These are phyloP conservation scores for Notamacropus eugenii DNA, from an alignment of 2,797 vertebrate genomes.

Conservation along the genomic window DNA sequence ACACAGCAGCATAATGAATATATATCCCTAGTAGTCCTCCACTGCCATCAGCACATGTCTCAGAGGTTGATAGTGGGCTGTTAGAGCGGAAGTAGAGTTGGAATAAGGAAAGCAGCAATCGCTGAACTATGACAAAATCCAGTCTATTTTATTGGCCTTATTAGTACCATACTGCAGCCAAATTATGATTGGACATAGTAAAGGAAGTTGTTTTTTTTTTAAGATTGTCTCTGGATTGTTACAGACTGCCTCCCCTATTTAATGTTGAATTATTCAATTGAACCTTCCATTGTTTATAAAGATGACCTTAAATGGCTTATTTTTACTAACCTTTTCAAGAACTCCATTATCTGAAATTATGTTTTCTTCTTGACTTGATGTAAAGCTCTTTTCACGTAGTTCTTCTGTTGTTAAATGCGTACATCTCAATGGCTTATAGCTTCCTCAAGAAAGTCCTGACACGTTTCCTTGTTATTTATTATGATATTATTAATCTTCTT, in stretches of 20 bases:
- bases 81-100: neutral
- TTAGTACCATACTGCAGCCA: neutral
- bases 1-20: neutral
- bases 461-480: neutral
- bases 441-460: neutral
- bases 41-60: neutral
- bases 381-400: constrained; percentile 24
- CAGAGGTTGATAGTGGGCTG: neutral
- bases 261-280: neutral
- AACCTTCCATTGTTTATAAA: constrained; percentile 16
- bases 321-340: constrained; percentile 36
- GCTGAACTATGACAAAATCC: neutral
- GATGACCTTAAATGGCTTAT: neutral
- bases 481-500: constrained; percentile 10
- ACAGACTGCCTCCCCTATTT: constrained; percentile 17
- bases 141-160: neutral
- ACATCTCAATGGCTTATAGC: neutral
- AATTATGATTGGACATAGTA: neutral
- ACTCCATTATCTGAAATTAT: neutral
- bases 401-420: neutral
- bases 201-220: constrained; percentile 31
- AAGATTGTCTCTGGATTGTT: constrained; percentile 15
- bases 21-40: neutral
- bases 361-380: constrained; percentile 37
- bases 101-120: neutral